A percentile compares a stretch with the other conserved stretches of the same genome.
Evolutionary conservation across 2,888 invertebrate species (phyloP).

Genomic region (Aelia acuminata): DNA sequence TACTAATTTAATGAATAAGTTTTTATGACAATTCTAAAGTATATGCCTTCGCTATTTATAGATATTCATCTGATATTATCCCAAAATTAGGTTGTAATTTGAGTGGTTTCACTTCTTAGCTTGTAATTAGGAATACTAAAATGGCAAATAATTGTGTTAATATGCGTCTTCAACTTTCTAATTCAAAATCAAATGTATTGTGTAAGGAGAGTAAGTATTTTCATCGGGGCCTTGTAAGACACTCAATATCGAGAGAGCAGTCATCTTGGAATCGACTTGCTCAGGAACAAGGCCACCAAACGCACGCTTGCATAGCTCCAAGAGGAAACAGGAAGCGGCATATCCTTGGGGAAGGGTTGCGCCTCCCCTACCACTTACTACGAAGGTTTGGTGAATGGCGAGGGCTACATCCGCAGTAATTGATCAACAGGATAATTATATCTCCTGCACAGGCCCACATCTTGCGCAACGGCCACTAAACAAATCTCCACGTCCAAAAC

Average conservation of each 20-base stretch:
- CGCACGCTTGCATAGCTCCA: neutral
- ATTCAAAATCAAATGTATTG: too few species aligned
- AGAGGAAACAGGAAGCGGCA: conserved; percentile 11
- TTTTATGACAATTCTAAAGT: too few species aligned
- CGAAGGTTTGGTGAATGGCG: neutral
- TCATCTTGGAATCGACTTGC: neutral
- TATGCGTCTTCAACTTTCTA: too few species aligned
- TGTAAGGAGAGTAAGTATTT: too few species aligned
- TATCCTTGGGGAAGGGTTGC: neutral
- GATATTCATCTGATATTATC: too few species aligned
- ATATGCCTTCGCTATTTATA: too few species aligned
- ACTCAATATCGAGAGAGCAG: neutral
- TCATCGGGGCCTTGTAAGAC: neutral
- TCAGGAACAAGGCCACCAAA: neutral
- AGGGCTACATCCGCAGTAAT: neutral
- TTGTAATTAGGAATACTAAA: too few species aligned
- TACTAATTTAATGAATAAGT: too few species aligned
- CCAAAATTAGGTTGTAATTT: too few species aligned
- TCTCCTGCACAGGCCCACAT: neutral
- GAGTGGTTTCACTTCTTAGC: too few species aligned
- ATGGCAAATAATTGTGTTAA: too few species aligned
- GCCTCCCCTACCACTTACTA: neutral
- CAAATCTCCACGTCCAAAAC: too few species aligned
- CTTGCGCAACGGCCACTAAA: neutral
- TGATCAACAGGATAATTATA: neutral